Conservation (phyloP, 2,888 invertebrate species). For the Trichopoda pennipes region DNA sequence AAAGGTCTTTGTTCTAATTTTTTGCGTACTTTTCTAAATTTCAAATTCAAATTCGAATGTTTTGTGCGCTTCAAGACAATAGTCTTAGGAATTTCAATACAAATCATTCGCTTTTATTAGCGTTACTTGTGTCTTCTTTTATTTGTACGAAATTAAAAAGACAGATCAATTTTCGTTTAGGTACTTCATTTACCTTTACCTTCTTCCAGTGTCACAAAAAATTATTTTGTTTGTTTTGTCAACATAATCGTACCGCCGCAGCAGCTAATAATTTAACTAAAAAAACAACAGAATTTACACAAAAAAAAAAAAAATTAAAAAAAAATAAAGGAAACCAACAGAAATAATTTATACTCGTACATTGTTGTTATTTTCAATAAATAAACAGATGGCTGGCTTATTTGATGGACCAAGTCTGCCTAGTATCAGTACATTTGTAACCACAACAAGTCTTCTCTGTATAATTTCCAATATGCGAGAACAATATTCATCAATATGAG, state of each 20-base stretch:
- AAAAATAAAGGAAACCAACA: neutral
- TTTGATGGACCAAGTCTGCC: conserved; percentile 56
- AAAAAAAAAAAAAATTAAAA: neutral
- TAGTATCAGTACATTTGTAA: conserved; percentile 32
- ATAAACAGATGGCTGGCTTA: conserved; percentile 60
- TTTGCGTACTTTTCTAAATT: conserved; percentile 10
- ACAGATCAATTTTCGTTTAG: conserved; percentile 51
- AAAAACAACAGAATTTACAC: too few species aligned
- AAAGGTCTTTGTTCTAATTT: conserved; percentile 25
- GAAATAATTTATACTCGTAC: conserved; percentile 35
- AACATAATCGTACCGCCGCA: conserved; percentile 38
- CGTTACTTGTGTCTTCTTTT: conserved; percentile 37
- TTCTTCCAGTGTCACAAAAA: conserved; percentile 42
- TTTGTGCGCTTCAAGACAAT: conserved; percentile 42
- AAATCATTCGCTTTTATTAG: conserved; percentile 44
- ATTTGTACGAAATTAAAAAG: conserved; percentile 4
- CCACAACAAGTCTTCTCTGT: conserved; percentile 54
- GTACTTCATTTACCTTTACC: conserved; percentile 1
- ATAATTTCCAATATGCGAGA: conserved; percentile 60
- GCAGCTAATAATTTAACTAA: conserved; percentile 33
- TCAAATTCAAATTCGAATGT: conserved; percentile 22
- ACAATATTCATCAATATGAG: conserved; percentile 27
- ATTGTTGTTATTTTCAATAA: conserved; percentile 23
- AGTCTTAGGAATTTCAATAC: neutral
- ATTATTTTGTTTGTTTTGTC: conserved; percentile 58